These are phyloP conservation scores for Elegia similella DNA, from an alignment of 2,888 invertebrate species.

Conservation along the genomic window DNA sequence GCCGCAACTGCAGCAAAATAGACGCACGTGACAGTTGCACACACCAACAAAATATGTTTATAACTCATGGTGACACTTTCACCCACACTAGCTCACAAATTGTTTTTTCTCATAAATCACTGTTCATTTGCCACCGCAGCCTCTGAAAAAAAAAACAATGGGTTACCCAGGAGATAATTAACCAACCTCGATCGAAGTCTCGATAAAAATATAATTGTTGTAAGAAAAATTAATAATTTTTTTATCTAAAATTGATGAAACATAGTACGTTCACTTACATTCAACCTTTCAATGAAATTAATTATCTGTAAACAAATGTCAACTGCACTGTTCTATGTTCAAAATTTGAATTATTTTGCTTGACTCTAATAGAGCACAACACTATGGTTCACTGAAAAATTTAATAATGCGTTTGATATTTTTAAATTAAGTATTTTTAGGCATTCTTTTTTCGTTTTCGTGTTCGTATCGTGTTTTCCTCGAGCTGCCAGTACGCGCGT, in stretches of 20 bases:
- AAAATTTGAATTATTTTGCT: not conserved
- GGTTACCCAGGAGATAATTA: conserved; percentile 1
- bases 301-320: conserved; percentile 11
- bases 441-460: conserved; percentile 17
- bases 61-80: conserved; percentile 16
- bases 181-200: not conserved
- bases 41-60: conserved; percentile 44
- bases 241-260: not conserved
- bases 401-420: not conserved
- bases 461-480: conserved; percentile 22
- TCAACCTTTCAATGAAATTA: not conserved
- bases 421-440: conserved; percentile 4
- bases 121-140: conserved; percentile 1
- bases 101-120: conserved; percentile 11
- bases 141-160: conserved; percentile 13
- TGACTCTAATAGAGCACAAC: conserved; percentile 3
- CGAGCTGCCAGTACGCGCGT: conserved; percentile 25
- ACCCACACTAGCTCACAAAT: conserved; percentile 9
- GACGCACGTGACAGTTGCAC: conserved; percentile 42
- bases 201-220: not conserved
- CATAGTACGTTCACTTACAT: not conserved
- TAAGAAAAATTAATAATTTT: conserved; percentile 2
- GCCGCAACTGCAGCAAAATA: conserved; percentile 39
- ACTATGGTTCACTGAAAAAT: conserved; percentile 8
- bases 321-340: conserved; percentile 7